A percentile compares a stretch with the other conserved stretches of the same genome.
These are phyloP conservation scores for Lagopus leucura DNA, from an alignment of 2,113 vertebrate species.

Conservation along the genomic window DNA sequence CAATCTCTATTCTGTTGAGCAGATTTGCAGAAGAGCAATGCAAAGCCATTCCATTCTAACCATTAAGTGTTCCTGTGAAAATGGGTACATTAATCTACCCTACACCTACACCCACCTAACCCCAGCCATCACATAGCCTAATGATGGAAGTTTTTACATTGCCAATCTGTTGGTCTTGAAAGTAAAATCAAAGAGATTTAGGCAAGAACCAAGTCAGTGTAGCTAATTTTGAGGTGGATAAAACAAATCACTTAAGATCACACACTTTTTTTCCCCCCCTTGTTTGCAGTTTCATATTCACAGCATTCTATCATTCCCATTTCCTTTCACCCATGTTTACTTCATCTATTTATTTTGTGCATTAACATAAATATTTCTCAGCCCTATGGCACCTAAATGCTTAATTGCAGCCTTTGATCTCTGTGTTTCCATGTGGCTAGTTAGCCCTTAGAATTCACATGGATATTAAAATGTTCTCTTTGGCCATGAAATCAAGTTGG, in stretches of 20 bases:
- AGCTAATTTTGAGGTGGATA: not conserved
- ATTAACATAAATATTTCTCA: conserved; percentile 2
- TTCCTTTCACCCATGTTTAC: not conserved
- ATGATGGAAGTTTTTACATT: not conserved
- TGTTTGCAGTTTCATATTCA: not conserved
- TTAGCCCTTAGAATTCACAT: not conserved
- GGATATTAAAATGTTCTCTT: conserved; percentile 55
- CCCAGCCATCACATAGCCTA: not conserved
- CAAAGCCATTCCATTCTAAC: not conserved
- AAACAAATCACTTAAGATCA: not conserved
- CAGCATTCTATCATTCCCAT: not conserved
- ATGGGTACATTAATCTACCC: not conserved
- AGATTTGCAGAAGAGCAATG: not conserved
- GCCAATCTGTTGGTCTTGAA: not conserved
- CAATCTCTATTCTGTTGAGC: not conserved
- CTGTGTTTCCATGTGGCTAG: not conserved
- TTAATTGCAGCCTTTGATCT: conserved; percentile 43
- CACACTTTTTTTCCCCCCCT: not conserved
- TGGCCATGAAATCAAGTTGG: conserved; percentile 56
- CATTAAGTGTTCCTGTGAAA: not conserved
- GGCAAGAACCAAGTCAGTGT: not conserved
- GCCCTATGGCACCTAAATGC: not conserved
- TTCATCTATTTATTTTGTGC: not conserved
- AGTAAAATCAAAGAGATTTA: not conserved
- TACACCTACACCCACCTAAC: not conserved